Percentiles rank a stretch among this genome's conserved stretches.
These are phyloP conservation scores for Oryzaephilus surinamensis DNA, from an alignment of 1,140 invertebrate species.

Conservation along the genomic window DNA sequence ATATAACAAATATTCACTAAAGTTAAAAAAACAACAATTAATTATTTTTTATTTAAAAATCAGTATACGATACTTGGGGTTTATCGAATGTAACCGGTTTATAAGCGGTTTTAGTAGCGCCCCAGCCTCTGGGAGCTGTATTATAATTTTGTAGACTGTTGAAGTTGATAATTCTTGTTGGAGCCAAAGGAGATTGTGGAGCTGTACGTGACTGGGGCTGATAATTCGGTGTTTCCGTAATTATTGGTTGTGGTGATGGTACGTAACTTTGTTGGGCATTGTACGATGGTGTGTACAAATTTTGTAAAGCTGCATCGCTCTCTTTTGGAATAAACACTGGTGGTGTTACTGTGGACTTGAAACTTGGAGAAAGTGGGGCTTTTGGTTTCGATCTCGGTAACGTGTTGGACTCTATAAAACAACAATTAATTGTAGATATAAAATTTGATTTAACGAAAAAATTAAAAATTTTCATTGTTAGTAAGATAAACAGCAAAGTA, in stretches of 20 bases:
- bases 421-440: too few relatives aligned
- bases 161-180: slow-evolving; percentile 20
- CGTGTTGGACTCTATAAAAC: slow-evolving; percentile 39
- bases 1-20: slow-evolving; percentile 4
- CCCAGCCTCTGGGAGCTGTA: slow-evolving; percentile 70
- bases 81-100: slow-evolving; percentile 55
- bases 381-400: slow-evolving; percentile 42
- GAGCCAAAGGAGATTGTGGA: slow-evolving; percentile 16
- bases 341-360: slow-evolving; percentile 30
- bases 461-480: neutral
- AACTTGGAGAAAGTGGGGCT: slow-evolving; percentile 40
- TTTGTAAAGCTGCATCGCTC: slow-evolving; percentile 37
- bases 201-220: slow-evolving; percentile 22
- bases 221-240: too few relatives aligned
- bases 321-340: slow-evolving; percentile 39
- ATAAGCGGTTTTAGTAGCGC: slow-evolving; percentile 51
- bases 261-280: slow-evolving; percentile 8
- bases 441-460: neutral
- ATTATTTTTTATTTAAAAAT: slow-evolving; percentile 42
- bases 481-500: slow-evolving; percentile 1
- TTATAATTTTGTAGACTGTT: slow-evolving; percentile 54
- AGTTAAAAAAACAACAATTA: too few relatives aligned
- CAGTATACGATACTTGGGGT: slow-evolving; percentile 45
- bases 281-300: slow-evolving; percentile 36
- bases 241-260: too few relatives aligned